phyloP scores from a whole-genome alignment of 2,113 vertebrate genomes.

The Kobus ellipsiprymnus region DNA sequence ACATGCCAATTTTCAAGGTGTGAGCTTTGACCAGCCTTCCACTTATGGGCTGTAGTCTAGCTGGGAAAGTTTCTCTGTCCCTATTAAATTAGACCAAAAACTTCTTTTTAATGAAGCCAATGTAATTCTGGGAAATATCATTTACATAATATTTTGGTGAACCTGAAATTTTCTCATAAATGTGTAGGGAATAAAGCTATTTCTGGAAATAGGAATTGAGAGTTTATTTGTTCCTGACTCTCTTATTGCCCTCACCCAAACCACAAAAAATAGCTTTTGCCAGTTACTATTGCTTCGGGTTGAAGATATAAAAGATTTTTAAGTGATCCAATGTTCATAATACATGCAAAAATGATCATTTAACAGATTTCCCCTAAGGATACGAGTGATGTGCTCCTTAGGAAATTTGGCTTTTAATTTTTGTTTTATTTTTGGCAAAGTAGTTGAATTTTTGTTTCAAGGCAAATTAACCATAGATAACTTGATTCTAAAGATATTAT shows the following conservation, averaged over 20 bases:
- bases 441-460: conserved; percentile 9
- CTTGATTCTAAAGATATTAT: not conserved
- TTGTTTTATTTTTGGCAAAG: not conserved
- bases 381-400: not conserved
- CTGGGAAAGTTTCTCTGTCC: not conserved
- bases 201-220: conserved; percentile 7
- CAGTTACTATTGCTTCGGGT: not conserved
- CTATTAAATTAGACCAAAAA: not conserved
- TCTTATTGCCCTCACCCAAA: not conserved
- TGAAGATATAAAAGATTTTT: not conserved
- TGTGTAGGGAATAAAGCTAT: not conserved
- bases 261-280: not conserved
- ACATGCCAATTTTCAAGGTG: not conserved
- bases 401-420: not conserved
- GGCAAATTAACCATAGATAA: not conserved
- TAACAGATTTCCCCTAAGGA: not conserved
- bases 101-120: not conserved
- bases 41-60: not conserved
- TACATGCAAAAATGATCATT: not conserved
- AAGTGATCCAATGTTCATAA: not conserved
- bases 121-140: conserved; percentile 13
- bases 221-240: not conserved
- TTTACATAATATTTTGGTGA: not conserved
- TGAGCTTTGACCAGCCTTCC: not conserved
- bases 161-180: not conserved